Conservation (phyloP, 1,140 invertebrate genomes). For the Procambarus clarkii region DNA sequence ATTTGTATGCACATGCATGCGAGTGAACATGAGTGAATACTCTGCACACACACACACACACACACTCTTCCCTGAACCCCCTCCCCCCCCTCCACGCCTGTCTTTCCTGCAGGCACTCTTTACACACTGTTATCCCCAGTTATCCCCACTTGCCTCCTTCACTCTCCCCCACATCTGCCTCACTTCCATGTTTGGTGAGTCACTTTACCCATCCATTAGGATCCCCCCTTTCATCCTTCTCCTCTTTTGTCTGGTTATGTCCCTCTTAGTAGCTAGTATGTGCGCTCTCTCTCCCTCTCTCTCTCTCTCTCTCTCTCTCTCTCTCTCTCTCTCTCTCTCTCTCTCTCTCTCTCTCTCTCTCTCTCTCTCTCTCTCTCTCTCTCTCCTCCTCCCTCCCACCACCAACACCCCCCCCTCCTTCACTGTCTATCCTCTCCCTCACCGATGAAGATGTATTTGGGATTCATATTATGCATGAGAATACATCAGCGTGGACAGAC, state of each 20-base stretch:
- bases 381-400: neutral
- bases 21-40: neutral
- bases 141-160: neutral
- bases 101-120: neutral
- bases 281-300: too few species aligned
- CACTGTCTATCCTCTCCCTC: too few species aligned
- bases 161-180: neutral
- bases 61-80: neutral
- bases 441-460: constrained; percentile 23
- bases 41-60: neutral
- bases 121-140: neutral
- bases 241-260: neutral
- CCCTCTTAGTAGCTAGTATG: neutral
- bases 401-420: neutral
- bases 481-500: constrained; percentile 11
- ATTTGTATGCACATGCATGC: too few species aligned
- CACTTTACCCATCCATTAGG: neutral
- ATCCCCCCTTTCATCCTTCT: neutral
- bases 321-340: too few species aligned
- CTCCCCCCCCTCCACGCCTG: neutral
- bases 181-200: neutral
- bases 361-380: too few species aligned
- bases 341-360: too few species aligned
- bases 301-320: neutral
- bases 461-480: constrained; percentile 29